A percentile compares a stretch with the other conserved stretches of the same genome.
Evolutionary conservation across 2,888 invertebrate genomes (phyloP).

Genomic region (Pheosia tremula): DNA sequence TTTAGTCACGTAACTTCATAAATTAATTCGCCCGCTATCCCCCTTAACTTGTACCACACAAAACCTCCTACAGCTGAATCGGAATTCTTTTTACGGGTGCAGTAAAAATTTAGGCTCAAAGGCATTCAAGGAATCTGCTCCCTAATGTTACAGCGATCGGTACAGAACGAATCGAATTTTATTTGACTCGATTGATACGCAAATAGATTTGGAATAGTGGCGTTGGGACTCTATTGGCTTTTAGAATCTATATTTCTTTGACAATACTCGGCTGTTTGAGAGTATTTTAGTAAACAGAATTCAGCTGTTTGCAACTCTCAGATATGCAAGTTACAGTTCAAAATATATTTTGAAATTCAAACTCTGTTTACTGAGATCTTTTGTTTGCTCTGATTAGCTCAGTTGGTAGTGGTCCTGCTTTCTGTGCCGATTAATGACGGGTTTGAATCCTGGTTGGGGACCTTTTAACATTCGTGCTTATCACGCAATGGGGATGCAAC

Average conservation of each 20-base stretch:
- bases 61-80: slow-evolving; percentile 73
- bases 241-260: background rate
- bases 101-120: slow-evolving; percentile 81
- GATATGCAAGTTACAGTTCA: no score
- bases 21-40: background rate
- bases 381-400: no score
- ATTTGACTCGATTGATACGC: slow-evolving; percentile 64
- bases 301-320: no score
- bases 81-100: slow-evolving; percentile 81
- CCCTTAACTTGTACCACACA: slow-evolving; percentile 39
- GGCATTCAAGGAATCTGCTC: slow-evolving; percentile 69
- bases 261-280: background rate
- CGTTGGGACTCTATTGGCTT: slow-evolving; percentile 18
- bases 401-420: no score
- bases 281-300: background rate
- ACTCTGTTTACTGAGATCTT: background rate
- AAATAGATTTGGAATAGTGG: slow-evolving; percentile 57
- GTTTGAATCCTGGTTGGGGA: no score
- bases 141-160: slow-evolving; percentile 73
- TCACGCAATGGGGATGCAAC: no score
- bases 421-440: no score
- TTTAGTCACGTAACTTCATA: no score
- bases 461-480: no score
- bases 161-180: slow-evolving; percentile 62
- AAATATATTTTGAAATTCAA: background rate